phyloP scores from a whole-genome alignment of 35 echinoderm and acorn worm species.

The Lytechinus variegatus region DNA sequence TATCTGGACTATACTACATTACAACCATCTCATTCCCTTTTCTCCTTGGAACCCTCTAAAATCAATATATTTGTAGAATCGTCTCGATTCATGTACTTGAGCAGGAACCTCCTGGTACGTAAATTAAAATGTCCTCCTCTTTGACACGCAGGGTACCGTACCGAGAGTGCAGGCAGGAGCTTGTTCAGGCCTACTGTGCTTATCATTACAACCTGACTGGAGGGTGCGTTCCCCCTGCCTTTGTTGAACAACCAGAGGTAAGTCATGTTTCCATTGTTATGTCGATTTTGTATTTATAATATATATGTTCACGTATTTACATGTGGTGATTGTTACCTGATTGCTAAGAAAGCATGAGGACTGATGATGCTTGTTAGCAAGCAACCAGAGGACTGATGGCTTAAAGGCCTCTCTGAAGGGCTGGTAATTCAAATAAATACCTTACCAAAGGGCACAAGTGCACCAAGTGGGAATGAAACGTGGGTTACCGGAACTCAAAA shows the following conservation, averaged over 20 bases:
- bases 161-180: conserved; percentile 74
- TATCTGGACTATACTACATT: background rate
- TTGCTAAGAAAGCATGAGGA: no score
- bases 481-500: no score
- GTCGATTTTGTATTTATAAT: no score
- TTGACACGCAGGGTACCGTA: conserved; percentile 66
- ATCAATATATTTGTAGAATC: background rate
- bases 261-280: background rate
- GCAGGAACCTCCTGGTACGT: background rate
- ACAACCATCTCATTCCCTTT: background rate
- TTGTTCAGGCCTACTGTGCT: conserved; percentile 89
- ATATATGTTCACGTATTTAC: no score
- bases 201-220: conserved; percentile 89
- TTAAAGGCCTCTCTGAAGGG: no score
- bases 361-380: no score
- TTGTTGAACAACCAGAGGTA: conserved; percentile 77
- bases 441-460: no score
- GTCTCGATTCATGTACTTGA: background rate
- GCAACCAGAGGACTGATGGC: no score
- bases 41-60: background rate
- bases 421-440: no score
- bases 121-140: conserved; percentile 17
- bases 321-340: no score
- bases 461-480: no score
- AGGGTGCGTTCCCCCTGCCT: conserved; percentile 92